Conservation (phyloP, 23 tunicate genomes). For the Trididemnum clinides region DNA sequence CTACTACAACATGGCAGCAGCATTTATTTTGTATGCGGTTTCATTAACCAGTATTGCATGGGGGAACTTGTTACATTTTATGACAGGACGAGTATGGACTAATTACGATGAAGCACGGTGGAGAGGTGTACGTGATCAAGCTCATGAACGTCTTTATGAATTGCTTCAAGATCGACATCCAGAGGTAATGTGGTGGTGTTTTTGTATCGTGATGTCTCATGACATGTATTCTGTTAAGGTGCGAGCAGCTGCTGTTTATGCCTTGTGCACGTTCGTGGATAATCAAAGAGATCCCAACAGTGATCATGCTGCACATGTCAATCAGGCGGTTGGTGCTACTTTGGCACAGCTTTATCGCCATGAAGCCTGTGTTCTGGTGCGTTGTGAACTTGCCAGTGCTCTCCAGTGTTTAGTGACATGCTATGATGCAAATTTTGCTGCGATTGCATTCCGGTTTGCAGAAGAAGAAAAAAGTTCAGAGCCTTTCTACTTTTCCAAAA, state of each 20-base stretch:
- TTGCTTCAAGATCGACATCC: slow-evolving; percentile 76
- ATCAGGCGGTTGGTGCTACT: slow-evolving; percentile 82
- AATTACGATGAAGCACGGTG: slow-evolving; percentile 89
- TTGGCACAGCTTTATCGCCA: slow-evolving; percentile 48
- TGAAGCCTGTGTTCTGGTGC: slow-evolving; percentile 83
- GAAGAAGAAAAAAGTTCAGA: slow-evolving; percentile 65
- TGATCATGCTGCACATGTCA: slow-evolving; percentile 88
- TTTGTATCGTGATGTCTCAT: not conserved
- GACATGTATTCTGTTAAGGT: slow-evolving; percentile 42
- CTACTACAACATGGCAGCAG: too few relatives aligned
- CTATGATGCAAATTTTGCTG: slow-evolving; percentile 83
- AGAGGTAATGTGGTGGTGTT: slow-evolving; percentile 48
- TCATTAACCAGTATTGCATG: too few relatives aligned
- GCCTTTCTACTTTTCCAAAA: not conserved
- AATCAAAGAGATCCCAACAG: slow-evolving; percentile 79
- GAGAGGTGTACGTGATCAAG: slow-evolving; percentile 85
- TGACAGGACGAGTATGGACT: slow-evolving; percentile 93
- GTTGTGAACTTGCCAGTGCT: slow-evolving; percentile 75
- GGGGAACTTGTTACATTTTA: too few relatives aligned
- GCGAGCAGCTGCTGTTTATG: slow-evolving; percentile 91
- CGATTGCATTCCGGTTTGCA: slow-evolving; percentile 75
- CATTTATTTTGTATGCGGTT: too few relatives aligned
- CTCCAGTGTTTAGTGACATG: slow-evolving; percentile 83
- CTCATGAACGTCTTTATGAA: slow-evolving; percentile 83
- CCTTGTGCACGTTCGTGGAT: slow-evolving; percentile 92